Conservation (phyloP, 64 coral and sea anemone genomes). For the Actinia tenebrosa region DNA sequence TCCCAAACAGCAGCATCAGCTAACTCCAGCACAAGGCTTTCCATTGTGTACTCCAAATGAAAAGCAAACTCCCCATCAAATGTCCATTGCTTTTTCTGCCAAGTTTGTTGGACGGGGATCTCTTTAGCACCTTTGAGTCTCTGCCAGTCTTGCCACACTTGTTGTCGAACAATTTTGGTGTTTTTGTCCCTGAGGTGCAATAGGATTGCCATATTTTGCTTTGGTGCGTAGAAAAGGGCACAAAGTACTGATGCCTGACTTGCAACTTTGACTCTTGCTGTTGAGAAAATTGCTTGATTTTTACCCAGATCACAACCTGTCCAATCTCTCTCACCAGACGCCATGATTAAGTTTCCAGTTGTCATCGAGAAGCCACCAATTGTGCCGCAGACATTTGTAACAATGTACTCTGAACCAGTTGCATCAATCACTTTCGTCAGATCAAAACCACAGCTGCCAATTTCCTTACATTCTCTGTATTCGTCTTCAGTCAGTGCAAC, state of each 20-base stretch:
- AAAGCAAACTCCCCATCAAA: constrained; percentile 33
- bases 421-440: constrained; percentile 46
- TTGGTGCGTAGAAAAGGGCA: constrained; percentile 49
- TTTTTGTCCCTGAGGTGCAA: constrained; percentile 70
- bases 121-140: background rate
- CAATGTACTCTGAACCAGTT: constrained; percentile 63
- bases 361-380: constrained; percentile 68
- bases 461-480: constrained; percentile 27
- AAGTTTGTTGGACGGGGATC: constrained; percentile 12
- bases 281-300: constrained; percentile 40
- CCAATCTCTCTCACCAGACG: constrained; percentile 46
- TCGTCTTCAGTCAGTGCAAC: constrained; percentile 1
- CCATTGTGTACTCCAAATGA: constrained; percentile 59
- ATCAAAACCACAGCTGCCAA: constrained; percentile 40
- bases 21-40: constrained; percentile 52
- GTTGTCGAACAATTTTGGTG: background rate
- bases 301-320: constrained; percentile 58
- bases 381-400: constrained; percentile 51
- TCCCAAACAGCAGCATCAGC: constrained; percentile 54
- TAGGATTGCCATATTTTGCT: constrained; percentile 44
- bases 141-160: constrained; percentile 41
- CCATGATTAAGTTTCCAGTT: constrained; percentile 68
- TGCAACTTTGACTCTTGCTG: constrained; percentile 52
- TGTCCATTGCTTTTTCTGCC: constrained; percentile 29
- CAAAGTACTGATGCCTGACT: constrained; percentile 32